Evolutionary conservation across 2,888 invertebrate species (phyloP).

Genomic region (Beris morrisii): DNA sequence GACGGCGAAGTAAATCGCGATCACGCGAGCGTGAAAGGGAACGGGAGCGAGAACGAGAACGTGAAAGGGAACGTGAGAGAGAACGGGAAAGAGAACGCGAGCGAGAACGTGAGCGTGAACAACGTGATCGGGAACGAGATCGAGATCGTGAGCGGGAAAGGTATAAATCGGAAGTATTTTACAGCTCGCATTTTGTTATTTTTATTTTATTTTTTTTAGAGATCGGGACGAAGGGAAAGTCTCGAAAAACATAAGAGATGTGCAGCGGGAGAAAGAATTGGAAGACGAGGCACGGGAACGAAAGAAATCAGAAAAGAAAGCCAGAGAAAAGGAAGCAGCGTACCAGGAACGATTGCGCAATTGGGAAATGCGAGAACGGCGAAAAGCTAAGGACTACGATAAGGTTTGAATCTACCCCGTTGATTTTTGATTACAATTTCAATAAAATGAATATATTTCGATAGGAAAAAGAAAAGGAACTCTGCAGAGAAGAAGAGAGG

Average conservation of each 20-base stretch:
- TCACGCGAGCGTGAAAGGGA: slow-evolving; percentile 63
- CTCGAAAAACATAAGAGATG: slow-evolving; percentile 63
- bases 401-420: slow-evolving; percentile 53
- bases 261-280: slow-evolving; percentile 76
- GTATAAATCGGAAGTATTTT: slow-evolving; percentile 6
- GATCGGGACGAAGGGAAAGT: slow-evolving; percentile 59
- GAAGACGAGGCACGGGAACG: slow-evolving; percentile 92
- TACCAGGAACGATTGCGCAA: slow-evolving; percentile 81
- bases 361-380: slow-evolving; percentile 89
- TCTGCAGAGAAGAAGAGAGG: slow-evolving; percentile 81
- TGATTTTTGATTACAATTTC: background rate
- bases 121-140: slow-evolving; percentile 57
- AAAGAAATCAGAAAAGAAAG: slow-evolving; percentile 85
- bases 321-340: slow-evolving; percentile 93
- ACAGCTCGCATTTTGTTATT: background rate
- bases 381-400: slow-evolving; percentile 88
- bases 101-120: slow-evolving; percentile 57
- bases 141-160: slow-evolving; percentile 52
- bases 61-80: slow-evolving; percentile 60
- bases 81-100: slow-evolving; percentile 62
- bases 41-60: slow-evolving; percentile 60
- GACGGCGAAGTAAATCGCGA: slow-evolving; percentile 60
- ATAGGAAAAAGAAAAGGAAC: slow-evolving; percentile 77
- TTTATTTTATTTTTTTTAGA: slow-evolving; percentile 23
- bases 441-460: slow-evolving; percentile 24